Evolutionary conservation across 2,797 vertebrate genomes (phyloP).

Genomic region (Bradypodion ventrale): DNA sequence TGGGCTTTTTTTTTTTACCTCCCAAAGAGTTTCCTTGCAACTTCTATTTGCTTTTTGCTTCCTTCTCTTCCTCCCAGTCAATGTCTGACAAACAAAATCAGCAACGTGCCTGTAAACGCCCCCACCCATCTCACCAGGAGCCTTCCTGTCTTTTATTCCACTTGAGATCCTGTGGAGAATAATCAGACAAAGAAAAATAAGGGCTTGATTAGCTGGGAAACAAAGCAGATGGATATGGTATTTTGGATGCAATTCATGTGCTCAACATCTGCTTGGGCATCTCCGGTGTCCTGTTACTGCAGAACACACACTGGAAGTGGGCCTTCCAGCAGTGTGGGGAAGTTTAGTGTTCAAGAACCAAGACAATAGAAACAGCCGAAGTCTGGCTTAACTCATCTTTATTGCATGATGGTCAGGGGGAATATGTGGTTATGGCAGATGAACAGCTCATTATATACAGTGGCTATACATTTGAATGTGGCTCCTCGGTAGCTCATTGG

Average conservation of each 20-base stretch:
- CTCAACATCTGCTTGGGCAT: not conserved
- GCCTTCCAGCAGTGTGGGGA: not conserved
- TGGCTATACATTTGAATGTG: too few species aligned
- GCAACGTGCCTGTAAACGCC: not conserved
- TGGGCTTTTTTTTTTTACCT: not conserved
- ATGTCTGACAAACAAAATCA: constrained; percentile 34
- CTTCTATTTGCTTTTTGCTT: constrained; percentile 16
- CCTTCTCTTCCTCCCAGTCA: constrained; percentile 8
- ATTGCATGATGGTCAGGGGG: too few species aligned
- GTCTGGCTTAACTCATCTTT: too few species aligned
- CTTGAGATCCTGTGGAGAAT: constrained; percentile 24
- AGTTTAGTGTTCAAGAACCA: too few species aligned
- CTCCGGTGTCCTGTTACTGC: constrained; percentile 3
- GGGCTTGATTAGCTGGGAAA: constrained; percentile 38
- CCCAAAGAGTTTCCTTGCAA: not conserved
- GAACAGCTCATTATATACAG: too few species aligned
- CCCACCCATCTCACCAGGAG: not conserved
- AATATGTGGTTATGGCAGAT: too few species aligned
- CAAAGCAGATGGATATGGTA: constrained; percentile 19
- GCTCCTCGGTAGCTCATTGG: too few species aligned
- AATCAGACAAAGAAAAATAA: constrained; percentile 48
- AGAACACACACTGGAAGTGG: not conserved
- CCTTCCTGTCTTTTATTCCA: constrained; percentile 16
- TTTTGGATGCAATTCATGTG: not conserved
- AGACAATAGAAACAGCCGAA: too few species aligned